These are phyloP conservation scores for Dipodomys ordii DNA, from an alignment of 2,113 vertebrate species.

Conservation along the genomic window DNA sequence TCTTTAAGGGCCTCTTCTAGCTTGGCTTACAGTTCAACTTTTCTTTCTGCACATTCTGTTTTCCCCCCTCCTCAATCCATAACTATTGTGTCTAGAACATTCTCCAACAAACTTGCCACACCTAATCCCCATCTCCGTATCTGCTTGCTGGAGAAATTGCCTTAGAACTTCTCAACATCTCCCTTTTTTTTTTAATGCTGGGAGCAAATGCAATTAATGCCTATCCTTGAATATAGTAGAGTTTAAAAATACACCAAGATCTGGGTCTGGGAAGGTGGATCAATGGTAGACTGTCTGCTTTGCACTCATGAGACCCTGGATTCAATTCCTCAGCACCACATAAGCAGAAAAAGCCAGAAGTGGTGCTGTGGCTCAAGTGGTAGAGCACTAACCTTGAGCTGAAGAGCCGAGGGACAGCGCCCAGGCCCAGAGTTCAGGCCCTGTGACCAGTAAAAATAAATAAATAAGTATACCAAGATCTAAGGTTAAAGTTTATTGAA, in stretches of 20 bases:
- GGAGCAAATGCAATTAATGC: conserved; percentile 2
- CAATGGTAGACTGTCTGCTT: too few species aligned
- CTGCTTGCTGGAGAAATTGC: neutral
- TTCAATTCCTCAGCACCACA: too few species aligned
- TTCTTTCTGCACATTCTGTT: neutral
- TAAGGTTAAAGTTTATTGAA: conserved; percentile 24
- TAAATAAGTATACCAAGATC: conserved; percentile 42
- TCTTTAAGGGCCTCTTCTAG: neutral
- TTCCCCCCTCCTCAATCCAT: neutral
- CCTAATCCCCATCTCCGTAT: neutral
- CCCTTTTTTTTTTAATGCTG: neutral
- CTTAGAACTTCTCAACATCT: neutral
- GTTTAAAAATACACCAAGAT: conserved; percentile 56
- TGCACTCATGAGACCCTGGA: too few species aligned
- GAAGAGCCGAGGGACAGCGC: too few species aligned
- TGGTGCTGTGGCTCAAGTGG: too few species aligned
- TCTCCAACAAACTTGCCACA: neutral
- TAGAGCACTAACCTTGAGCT: too few species aligned
- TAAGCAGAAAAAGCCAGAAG: too few species aligned
- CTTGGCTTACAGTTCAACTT: neutral
- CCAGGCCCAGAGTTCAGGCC: too few species aligned
- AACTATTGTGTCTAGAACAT: neutral
- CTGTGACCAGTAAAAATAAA: too few species aligned
- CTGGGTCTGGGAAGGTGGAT: neutral
- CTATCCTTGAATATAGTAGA: conserved; percentile 41